A percentile compares a stretch with the other conserved stretches of the same genome.
phyloP scores from a whole-genome alignment of 2,888 invertebrate genomes.

The Protonemura montana region DNA sequence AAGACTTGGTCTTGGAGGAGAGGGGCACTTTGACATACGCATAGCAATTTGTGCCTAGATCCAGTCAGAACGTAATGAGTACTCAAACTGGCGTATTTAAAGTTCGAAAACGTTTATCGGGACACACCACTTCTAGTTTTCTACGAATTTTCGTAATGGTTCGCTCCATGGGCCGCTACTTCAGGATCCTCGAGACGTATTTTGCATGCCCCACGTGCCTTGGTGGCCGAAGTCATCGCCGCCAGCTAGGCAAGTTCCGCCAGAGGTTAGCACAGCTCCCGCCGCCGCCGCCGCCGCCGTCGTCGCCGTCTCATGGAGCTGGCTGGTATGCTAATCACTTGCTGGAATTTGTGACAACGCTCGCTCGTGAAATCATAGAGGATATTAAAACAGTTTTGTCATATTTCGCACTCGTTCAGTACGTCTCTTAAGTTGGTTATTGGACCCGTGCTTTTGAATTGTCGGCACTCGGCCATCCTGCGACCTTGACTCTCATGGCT shows the following conservation, averaged over 20 bases:
- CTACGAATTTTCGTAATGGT: not conserved
- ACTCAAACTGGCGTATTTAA: not conserved
- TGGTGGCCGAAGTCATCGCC: not conserved
- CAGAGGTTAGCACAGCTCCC: slow-evolving; percentile 5
- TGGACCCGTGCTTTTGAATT: too few relatives aligned
- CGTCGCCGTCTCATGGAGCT: not conserved
- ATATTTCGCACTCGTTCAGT: too few relatives aligned
- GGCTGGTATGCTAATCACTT: slow-evolving; percentile 7
- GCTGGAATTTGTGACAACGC: slow-evolving; percentile 16
- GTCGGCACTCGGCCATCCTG: too few relatives aligned
- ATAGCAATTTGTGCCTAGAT: not conserved
- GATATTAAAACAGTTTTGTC: not conserved
- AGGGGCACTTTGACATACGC: not conserved
- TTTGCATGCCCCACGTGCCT: not conserved
- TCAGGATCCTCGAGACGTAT: not conserved
- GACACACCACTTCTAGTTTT: not conserved
- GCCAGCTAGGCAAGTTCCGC: slow-evolving; percentile 2
- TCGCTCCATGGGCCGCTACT: not conserved
- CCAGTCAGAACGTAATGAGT: not conserved
- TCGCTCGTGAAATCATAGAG: not conserved
- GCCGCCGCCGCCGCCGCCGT: not conserved
- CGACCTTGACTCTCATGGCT: too few relatives aligned
- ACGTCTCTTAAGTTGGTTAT: too few relatives aligned
- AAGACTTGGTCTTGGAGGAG: not conserved
- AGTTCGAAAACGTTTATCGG: not conserved